Percentiles rank a stretch among this genome's conserved stretches.
Evolutionary conservation across 2,888 invertebrate genomes (phyloP).

Genomic region (Epinotia bilunana): DNA sequence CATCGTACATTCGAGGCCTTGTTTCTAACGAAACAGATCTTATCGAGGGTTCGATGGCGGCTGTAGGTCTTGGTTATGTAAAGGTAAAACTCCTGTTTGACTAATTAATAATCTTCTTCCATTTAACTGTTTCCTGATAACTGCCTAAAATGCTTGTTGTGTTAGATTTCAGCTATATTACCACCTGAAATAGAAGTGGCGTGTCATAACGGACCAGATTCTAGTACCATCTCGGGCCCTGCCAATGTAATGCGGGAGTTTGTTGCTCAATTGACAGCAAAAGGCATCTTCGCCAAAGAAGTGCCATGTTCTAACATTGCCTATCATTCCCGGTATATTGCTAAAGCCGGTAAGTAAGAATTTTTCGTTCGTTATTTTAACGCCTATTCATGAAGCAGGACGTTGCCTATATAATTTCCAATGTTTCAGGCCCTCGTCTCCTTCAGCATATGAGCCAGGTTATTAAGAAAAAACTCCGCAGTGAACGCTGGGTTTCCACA

Average conservation of each 20-base stretch:
- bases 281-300: constrained; percentile 50
- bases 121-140: background rate
- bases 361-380: background rate
- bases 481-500: constrained; percentile 42
- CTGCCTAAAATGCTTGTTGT: constrained; percentile 9
- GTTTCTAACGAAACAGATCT: constrained; percentile 86
- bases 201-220: constrained; percentile 89
- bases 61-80: constrained; percentile 85
- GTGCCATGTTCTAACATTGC: constrained; percentile 88
- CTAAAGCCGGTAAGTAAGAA: constrained; percentile 68
- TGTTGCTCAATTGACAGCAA: constrained; percentile 65
- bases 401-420: constrained; percentile 67
- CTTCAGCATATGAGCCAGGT: constrained; percentile 73
- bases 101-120: background rate
- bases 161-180: constrained; percentile 51
- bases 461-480: constrained; percentile 35
- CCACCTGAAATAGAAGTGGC: constrained; percentile 87
- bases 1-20: constrained; percentile 90
- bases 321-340: constrained; percentile 91
- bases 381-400: background rate
- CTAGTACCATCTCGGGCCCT: constrained; percentile 89
- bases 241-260: constrained; percentile 81
- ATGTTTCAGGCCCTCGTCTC: constrained; percentile 78
- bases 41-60: constrained; percentile 90
- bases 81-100: constrained; percentile 56